Base-by-base conservation (phyloP, 2,113 vertebrate species). In the Lasiurus cinereus region DNA sequence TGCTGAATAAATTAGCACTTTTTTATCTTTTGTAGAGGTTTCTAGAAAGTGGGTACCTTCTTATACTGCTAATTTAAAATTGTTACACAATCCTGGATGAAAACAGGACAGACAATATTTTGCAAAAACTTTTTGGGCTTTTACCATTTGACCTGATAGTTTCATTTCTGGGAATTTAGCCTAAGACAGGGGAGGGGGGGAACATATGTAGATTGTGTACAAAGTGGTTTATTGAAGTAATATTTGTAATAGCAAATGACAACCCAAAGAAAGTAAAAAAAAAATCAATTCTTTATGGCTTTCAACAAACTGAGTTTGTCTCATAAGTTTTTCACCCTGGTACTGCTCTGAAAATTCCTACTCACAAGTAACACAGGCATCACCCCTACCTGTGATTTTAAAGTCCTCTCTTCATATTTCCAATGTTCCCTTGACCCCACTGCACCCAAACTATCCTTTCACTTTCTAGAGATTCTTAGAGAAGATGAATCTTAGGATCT, bases 111-210 rank as follows among this genome's bases (percentile, higher is more conserved):
- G 14, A 64, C 6, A 56, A 36, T 85, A 54, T 50, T 84, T 83
- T 89, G 24, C 16, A 76, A 89, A 96, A 82, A 22, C 0, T 14
- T 72, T 36, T 74, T 83, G 56, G 29, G 82, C 31, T 2, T 29
- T 86, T n/a, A 77, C 10, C 29, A 12, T 48, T 86, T 69, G 48
- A 67, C 9, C 16, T 43, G 54, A 3, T 5, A 87, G 3, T 85
- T 93, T 94, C 5, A 93, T 66, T 79, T 84, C 78, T 84, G 29
- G 74, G 15, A 94, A 77, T 46, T 74, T 27, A 67, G 43, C 12
- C 8, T 52, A 91, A 69, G n/a, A n/a, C n/a, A n/a, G n/a, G n/a
- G n/a, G n/a, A n/a, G 33, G 15, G 8, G 12, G 67, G 62, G 24
- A 56, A 14, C 4, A 56, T 19, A 29, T 66, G 66, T 27, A 43